Conservation (phyloP, 2,888 invertebrate genomes). For the Zelleria hepariella region DNA sequence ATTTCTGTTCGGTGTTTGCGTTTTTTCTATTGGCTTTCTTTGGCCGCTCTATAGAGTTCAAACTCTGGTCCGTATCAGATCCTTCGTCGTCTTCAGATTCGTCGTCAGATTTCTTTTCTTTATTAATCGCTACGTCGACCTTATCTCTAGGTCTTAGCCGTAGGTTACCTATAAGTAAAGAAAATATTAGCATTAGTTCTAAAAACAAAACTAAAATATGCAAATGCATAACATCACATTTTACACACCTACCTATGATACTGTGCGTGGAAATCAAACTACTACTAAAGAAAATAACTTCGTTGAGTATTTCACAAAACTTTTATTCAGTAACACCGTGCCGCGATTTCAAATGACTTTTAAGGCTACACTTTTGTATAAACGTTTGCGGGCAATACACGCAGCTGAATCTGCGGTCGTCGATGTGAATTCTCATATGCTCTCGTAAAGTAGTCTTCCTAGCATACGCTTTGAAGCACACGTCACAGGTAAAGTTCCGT, state of each 20-base stretch:
- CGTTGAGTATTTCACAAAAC: background rate
- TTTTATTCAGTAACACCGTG: background rate
- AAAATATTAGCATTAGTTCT: background rate
- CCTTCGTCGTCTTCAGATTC: slow-evolving; percentile 9
- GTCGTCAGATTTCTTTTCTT: background rate
- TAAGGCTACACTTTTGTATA: slow-evolving; percentile 12
- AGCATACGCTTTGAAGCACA: slow-evolving; percentile 39
- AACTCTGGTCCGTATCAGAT: too few relatives aligned
- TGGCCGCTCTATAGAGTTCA: background rate
- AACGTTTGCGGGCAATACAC: slow-evolving; percentile 29
- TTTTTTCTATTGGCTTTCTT: background rate
- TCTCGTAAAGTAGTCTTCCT: slow-evolving; percentile 33
- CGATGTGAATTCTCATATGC: slow-evolving; percentile 38
- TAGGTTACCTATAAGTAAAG: background rate
- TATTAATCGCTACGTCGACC: background rate
- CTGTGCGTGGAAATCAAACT: background rate
- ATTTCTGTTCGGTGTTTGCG: slow-evolving; percentile 10
- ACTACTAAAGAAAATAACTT: background rate
- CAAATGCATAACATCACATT: too few relatives aligned
- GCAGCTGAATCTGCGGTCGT: slow-evolving; percentile 32
- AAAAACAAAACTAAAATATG: background rate
- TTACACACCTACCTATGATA: too few relatives aligned
- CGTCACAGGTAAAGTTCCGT: slow-evolving; percentile 31
- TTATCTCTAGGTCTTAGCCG: background rate
- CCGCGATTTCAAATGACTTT: slow-evolving; percentile 18